phyloP scores from a whole-genome alignment of 92 coral and sea anemone species.

The Micromussa lordhowensis region DNA sequence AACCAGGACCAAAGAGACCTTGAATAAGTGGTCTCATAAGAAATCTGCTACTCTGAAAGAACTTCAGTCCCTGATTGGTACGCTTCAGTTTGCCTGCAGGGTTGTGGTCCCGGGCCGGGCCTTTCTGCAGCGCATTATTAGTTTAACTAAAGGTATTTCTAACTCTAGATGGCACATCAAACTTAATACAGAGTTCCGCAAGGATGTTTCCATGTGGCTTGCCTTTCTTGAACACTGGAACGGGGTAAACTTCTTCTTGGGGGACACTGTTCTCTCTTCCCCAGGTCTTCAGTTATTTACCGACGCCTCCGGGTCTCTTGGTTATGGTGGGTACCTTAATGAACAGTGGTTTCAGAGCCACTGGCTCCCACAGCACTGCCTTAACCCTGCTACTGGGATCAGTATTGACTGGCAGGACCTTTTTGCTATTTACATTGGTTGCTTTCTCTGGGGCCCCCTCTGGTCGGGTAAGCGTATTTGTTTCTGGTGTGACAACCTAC shows the following conservation, averaged over 20 bases:
- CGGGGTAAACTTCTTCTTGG: not conserved
- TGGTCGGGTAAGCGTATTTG: constrained; percentile 31
- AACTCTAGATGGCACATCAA: not conserved
- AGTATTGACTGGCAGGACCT: constrained; percentile 11
- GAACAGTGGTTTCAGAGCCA: too few species aligned
- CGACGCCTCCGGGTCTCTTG: too few species aligned
- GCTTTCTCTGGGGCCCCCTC: constrained; percentile 14
- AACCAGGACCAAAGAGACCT: not conserved
- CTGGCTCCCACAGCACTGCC: too few species aligned
- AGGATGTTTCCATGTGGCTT: constrained; percentile 39
- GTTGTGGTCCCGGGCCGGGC: too few species aligned
- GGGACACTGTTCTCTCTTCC: not conserved
- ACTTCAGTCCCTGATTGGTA: constrained; percentile 43
- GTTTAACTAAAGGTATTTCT: constrained; percentile 11
- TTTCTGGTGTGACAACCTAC: constrained; percentile 31
- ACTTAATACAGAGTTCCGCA: not conserved
- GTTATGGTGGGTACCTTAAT: too few species aligned
- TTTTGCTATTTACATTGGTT: not conserved
- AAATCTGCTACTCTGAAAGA: not conserved
- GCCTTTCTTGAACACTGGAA: constrained; percentile 25
- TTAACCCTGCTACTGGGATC: not conserved
- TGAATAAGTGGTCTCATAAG: not conserved
- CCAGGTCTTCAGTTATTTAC: not conserved
- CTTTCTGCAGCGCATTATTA: constrained; percentile 39
- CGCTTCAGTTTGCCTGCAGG: constrained; percentile 34